A percentile compares a stretch with the other conserved stretches of the same genome.
Conservation (phyloP, 1,140 invertebrate species). For the Ganaspis sp. region DNA sequence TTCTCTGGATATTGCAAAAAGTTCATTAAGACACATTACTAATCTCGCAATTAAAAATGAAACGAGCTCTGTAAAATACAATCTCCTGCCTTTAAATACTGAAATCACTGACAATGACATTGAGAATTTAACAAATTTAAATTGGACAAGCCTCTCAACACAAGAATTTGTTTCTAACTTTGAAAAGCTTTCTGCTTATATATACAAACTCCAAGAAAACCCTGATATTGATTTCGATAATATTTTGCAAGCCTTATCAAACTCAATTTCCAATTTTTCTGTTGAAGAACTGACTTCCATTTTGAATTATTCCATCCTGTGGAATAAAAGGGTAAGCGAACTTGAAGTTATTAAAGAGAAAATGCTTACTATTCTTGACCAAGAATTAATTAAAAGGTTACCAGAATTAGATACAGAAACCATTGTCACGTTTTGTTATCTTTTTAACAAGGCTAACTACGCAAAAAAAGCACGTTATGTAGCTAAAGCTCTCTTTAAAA, state of each 20-base stretch:
- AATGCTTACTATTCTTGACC: neutral
- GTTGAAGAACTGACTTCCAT: neutral
- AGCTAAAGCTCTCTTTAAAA: neutral
- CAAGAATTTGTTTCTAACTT: neutral
- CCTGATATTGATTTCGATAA: conserved; percentile 1
- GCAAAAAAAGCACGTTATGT: neutral
- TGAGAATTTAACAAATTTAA: neutral
- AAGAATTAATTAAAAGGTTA: neutral
- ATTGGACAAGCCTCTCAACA: neutral
- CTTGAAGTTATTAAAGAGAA: neutral
- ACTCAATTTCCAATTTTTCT: neutral
- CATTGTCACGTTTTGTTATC: neutral
- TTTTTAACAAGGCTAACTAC: neutral
- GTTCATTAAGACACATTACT: neutral
- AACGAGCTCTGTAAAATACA: neutral
- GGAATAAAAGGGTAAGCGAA: neutral
- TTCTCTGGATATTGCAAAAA: neutral
- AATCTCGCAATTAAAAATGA: neutral
- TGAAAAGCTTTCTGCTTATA: neutral
- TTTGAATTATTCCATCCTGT: neutral
- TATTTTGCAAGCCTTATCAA: neutral
- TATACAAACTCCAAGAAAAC: neutral
- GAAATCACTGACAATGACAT: neutral
- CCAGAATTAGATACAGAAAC: neutral
- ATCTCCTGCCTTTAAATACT: neutral